Percentiles rank a stretch among this genome's conserved stretches.
phyloP scores from a whole-genome alignment of 2,888 invertebrate genomes.

The Trichopria drosophilae region DNA sequence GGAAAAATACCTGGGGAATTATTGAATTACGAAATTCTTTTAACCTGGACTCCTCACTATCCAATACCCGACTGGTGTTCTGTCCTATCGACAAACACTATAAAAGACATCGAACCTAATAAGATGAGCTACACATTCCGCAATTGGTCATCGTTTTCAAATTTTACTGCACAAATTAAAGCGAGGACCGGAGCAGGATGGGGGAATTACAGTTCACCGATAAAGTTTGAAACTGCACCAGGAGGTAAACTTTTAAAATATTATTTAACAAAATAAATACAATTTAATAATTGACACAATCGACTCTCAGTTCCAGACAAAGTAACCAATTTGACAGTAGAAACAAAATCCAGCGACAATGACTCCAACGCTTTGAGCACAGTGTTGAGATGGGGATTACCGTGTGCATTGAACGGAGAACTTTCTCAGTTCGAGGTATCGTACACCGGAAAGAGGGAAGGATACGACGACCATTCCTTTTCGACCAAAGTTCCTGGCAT shows the following conservation, averaged over 20 bases:
- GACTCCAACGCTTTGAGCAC: slow-evolving; percentile 44
- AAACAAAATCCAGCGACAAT: slow-evolving; percentile 26
- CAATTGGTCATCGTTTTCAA: slow-evolving; percentile 37
- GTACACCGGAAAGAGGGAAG: slow-evolving; percentile 40
- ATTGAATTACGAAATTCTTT: slow-evolving; percentile 37
- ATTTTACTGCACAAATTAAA: slow-evolving; percentile 42
- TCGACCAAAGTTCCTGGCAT: too few species aligned
- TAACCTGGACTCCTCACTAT: slow-evolving; percentile 39
- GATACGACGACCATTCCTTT: slow-evolving; percentile 32
- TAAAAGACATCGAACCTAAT: slow-evolving; percentile 27
- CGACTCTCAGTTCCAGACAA: slow-evolving; percentile 41
- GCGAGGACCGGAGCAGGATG: slow-evolving; percentile 48
- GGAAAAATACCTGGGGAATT: slow-evolving; percentile 44
- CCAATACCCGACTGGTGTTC: slow-evolving; percentile 43
- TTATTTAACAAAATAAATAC: neutral
- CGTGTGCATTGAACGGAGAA: slow-evolving; percentile 46
- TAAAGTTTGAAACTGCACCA: slow-evolving; percentile 35
- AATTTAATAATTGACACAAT: neutral
- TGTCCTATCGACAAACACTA: slow-evolving; percentile 10
- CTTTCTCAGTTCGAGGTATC: slow-evolving; percentile 44
- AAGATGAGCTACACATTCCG: slow-evolving; percentile 26
- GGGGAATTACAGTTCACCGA: slow-evolving; percentile 28
- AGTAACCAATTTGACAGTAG: slow-evolving; percentile 40
- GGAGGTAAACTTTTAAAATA: slow-evolving; percentile 24
- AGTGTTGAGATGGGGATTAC: slow-evolving; percentile 44